Conservation (phyloP, 2,888 invertebrate genomes). For the Pinctada fucata region DNA sequence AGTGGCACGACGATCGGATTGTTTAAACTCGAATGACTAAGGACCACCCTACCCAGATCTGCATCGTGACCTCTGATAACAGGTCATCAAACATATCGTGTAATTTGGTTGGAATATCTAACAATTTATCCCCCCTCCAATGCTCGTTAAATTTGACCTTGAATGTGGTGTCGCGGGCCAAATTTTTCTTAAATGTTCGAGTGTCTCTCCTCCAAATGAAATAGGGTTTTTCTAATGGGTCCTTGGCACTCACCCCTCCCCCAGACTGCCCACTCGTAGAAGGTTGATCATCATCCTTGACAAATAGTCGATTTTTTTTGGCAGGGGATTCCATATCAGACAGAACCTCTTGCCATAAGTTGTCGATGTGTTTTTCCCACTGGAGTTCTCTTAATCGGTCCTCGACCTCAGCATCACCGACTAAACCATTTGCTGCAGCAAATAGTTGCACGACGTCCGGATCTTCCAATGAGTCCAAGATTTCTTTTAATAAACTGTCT, state of each 20-base stretch:
- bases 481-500: not conserved
- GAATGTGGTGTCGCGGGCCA: conserved; percentile 16
- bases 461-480: not conserved
- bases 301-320: not conserved
- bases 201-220: conserved; percentile 13
- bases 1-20: conserved; percentile 40
- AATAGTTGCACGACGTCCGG: conserved; percentile 1
- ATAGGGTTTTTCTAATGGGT: conserved; percentile 14
- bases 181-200: conserved; percentile 25
- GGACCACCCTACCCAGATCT: conserved; percentile 21
- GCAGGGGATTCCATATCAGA: conserved; percentile 7
- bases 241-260: not conserved
- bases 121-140: conserved; percentile 14
- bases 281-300: conserved; percentile 6
- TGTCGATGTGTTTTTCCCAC: conserved; percentile 6
- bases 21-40: conserved; percentile 8
- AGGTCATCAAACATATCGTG: conserved; percentile 21
- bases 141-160: conserved; percentile 18
- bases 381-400: conserved; percentile 8
- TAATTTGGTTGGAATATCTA: conserved; percentile 22
- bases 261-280: conserved; percentile 6
- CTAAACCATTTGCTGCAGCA: conserved; percentile 1
- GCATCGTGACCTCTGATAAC: conserved; percentile 34
- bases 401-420: not conserved
- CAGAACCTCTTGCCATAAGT: not conserved